Conservation (phyloP, 2,113 vertebrate species). For the Rousettus leschenaultii region DNA sequence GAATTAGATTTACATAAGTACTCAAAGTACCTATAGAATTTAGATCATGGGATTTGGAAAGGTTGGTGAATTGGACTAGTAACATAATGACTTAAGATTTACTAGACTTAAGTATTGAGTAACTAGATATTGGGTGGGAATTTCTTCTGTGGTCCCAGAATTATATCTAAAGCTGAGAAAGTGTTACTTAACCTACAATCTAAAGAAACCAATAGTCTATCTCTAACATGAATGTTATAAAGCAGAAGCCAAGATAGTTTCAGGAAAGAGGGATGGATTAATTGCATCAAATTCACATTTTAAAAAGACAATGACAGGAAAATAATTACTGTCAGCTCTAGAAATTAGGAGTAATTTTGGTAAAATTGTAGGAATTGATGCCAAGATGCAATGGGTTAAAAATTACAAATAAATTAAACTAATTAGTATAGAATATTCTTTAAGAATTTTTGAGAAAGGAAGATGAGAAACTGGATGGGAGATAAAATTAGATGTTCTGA, state of each 20-base stretch:
- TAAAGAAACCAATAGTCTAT: not conserved
- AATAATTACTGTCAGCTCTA: not conserved
- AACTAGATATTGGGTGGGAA: not conserved
- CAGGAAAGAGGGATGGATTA: not conserved
- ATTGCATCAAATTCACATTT: not conserved
- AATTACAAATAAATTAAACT: constrained; percentile 9
- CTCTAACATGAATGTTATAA: not conserved
- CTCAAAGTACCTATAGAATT: not conserved
- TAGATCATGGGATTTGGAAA: not conserved
- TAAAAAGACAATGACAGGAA: not conserved
- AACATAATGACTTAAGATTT: not conserved
- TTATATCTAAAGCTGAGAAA: not conserved
- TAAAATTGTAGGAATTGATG: not conserved
- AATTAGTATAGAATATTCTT: not conserved
- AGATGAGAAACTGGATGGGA: not conserved
- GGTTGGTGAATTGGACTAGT: not conserved
- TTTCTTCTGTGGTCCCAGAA: not conserved
- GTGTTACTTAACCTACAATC: not conserved
- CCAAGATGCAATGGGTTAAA: constrained; percentile 16
- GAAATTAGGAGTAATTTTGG: not conserved
- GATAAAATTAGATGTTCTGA: not conserved
- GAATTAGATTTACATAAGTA: not conserved
- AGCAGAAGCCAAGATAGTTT: not conserved
- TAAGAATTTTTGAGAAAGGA: not conserved
- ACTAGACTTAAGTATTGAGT: not conserved